Base-by-base conservation (phyloP, 2,888 invertebrate species). In the Zelleria hepariella region DNA sequence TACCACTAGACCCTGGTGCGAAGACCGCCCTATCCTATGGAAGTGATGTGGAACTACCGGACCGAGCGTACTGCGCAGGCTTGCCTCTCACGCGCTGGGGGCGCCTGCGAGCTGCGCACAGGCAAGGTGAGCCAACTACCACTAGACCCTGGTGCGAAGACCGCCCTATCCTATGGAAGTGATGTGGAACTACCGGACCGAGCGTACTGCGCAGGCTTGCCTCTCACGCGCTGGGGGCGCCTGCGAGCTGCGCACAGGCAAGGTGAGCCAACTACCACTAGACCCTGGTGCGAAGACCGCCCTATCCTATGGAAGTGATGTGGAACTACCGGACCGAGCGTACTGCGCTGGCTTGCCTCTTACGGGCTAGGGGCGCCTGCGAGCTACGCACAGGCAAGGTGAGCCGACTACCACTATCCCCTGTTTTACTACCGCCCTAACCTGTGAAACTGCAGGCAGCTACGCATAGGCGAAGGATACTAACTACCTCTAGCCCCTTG, bases 261-360 rank as follows among this genome's bases (percentile, higher is more conserved):
- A 51, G 53, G 63, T 65, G 15, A 15, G 10, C 2, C 4, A 2
- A 42, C 15, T n/a, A n/a, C n/a, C n/a, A n/a, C n/a, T n/a, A n/a
- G n/a, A n/a, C n/a, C n/a, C n/a, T n/a, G n/a, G n/a, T n/a, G n/a
- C n/a, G n/a, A n/a, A n/a, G n/a, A n/a, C n/a, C n/a, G n/a, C n/a
- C n/a, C n/a, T n/a, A n/a, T n/a, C n/a, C n/a, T n/a, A n/a, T n/a
- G n/a, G n/a, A n/a, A n/a, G n/a, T n/a, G n/a, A n/a, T 85, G 6
- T 88, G 87, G 87, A 86, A 86, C 72, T 87, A 81, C 63, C 71
- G 80, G 57, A 86, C 89, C 0, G 87, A 86, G 64, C 69, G 86
- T 25, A 86, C 82, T 58, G 82, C 80, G 1, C 84, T 74, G 72
- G 87, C 88, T 25, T 89, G 89, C 57, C 72, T 89, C 0, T 87